Evolutionary conservation across 2,113 vertebrate genomes (phyloP), one percentile per base, ranked within the genome.

Genomic region (Mionectes macconnelli): DNA sequence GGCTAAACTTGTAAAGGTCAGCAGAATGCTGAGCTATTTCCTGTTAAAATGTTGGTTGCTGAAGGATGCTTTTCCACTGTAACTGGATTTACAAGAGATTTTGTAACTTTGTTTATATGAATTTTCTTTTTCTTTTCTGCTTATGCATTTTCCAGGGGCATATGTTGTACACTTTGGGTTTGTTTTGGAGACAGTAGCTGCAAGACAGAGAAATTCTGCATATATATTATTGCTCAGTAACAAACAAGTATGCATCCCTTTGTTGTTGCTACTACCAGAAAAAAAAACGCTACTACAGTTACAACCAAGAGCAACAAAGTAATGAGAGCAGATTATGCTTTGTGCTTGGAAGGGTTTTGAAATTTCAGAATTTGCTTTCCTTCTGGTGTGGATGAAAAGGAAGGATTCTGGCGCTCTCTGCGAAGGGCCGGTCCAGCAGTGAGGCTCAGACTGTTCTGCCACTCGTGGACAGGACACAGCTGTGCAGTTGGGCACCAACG

Each of bases 11-110:
- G 42, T 75, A 90, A 94, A 94, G 82, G 75, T 88, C 89, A 94
- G 75, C 60, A 89, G 55, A 93, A 94, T 60, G 59, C 45, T 50
- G 68, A 90, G 74, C 88, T 94, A 77, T 78, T 95, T 88, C 57
- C 72, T 67, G 39, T 80, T 94, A 85, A 80, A 89, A 69, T 8
- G 6, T 67, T 0, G 1, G 39, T 35, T 83, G 47, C 87, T 90
- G 81, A 85, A 87, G 39, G 59, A 91, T 73, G 55, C 33, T 80
- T 72, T 89, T 45, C 70, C 53, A 94, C 39, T 39, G 35, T 55
- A 92, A 89, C 59, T 55, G 50, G 47, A 63, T 80, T 91, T 87
- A 89, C 62, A 77, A 64, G 87, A 70, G 44, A 70, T 52, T 67
- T 70, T 68, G 47, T 21, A 78, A 56, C 39, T 77, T 88, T 39